Evolutionary conservation across 2,113 vertebrate genomes (phyloP).

Genomic region (Coryphaenoides rupestris): DNA sequence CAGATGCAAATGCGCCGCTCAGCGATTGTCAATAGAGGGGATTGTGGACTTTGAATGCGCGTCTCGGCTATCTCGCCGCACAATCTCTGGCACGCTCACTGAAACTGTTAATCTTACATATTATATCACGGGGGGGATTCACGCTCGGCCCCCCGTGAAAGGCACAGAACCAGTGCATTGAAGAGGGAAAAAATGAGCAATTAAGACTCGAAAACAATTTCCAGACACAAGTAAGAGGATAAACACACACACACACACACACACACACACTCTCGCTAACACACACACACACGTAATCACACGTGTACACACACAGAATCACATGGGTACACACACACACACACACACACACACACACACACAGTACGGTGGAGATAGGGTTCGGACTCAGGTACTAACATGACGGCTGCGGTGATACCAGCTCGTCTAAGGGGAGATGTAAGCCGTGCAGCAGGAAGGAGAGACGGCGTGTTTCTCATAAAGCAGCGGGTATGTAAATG

Average conservation of each 20-base stretch:
- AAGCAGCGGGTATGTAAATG: too few species aligned
- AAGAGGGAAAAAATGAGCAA: slow-evolving; percentile 50
- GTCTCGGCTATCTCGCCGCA: slow-evolving; percentile 55
- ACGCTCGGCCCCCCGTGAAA: slow-evolving; percentile 62
- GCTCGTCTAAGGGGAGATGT: too few species aligned
- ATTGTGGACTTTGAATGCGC: slow-evolving; percentile 63
- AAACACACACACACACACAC: slow-evolving; percentile 16
- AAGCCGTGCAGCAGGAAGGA: too few species aligned
- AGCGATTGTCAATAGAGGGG: slow-evolving; percentile 55
- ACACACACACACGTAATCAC: neutral
- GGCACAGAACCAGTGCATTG: slow-evolving; percentile 52
- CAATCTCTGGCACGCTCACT: slow-evolving; percentile 68
- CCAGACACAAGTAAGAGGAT: slow-evolving; percentile 46
- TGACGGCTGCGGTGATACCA: too few species aligned
- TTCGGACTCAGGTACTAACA: too few species aligned
- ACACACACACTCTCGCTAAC: slow-evolving; percentile 18
- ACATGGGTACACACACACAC: neutral
- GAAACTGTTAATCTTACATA: slow-evolving; percentile 73
- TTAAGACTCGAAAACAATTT: slow-evolving; percentile 61
- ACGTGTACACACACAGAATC: neutral
- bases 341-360: neutral
- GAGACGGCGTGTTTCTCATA: too few species aligned
- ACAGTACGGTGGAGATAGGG: too few species aligned
- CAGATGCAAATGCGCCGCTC: slow-evolving; percentile 69
- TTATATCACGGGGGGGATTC: slow-evolving; percentile 71